phyloP scores from a whole-genome alignment of 2,888 invertebrate species.

The Thyatira batis region DNA sequence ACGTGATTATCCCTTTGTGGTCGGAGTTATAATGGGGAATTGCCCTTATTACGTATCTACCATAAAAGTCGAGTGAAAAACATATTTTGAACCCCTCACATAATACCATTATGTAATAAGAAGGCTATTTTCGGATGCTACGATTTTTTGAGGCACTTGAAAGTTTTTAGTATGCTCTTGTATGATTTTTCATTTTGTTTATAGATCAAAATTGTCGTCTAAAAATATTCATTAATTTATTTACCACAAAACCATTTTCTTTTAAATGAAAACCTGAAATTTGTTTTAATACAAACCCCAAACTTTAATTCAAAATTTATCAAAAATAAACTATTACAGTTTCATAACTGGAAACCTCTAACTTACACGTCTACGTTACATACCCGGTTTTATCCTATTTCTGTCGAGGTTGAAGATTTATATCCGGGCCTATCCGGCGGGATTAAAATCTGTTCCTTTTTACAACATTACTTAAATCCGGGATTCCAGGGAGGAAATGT shows the following conservation, averaged over 20 bases:
- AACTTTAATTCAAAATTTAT: neutral
- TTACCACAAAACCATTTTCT: too few species aligned
- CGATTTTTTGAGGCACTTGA: neutral
- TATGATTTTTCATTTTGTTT: too few species aligned
- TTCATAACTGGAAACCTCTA: neutral
- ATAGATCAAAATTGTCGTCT: too few species aligned
- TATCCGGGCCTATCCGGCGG: conserved; percentile 26
- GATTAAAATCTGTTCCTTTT: conserved; percentile 32
- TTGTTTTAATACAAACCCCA: neutral
- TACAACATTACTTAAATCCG: neutral
- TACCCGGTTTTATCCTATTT: conserved; percentile 28
- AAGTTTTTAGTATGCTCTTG: too few species aligned
- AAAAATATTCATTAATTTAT: too few species aligned
- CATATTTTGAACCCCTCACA: too few species aligned
- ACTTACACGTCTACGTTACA: conserved; percentile 7
- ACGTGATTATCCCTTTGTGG: conserved; percentile 38
- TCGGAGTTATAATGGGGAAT: conserved; percentile 4
- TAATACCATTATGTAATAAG: too few species aligned
- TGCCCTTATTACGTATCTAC: neutral
- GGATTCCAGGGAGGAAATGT: neutral
- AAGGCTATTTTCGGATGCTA: too few species aligned
- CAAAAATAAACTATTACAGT: neutral
- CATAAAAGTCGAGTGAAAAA: neutral
- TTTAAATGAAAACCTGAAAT: neutral
- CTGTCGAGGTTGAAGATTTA: conserved; percentile 36